A percentile compares a stretch with the other conserved stretches of the same genome.
phyloP scores from a whole-genome alignment of 1,140 invertebrate species.

The Anastatus disparis region DNA sequence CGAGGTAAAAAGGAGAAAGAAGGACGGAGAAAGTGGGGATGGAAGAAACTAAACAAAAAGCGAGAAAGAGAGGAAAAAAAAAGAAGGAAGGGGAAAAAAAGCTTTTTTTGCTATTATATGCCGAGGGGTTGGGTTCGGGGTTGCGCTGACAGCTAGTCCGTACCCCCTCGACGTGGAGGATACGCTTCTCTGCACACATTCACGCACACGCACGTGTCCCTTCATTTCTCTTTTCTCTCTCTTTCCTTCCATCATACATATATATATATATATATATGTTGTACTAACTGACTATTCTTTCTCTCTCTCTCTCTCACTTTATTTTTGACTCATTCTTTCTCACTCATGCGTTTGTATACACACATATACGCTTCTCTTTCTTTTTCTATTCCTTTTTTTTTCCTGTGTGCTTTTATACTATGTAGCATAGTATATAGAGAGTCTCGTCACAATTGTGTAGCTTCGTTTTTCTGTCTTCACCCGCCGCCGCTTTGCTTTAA shows the following conservation, averaged over 20 bases:
- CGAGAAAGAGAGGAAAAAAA: background rate
- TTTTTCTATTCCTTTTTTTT: slow-evolving; percentile 47
- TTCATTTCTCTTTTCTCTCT: slow-evolving; percentile 27
- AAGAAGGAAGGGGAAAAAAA: too few species aligned
- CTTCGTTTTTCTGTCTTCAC: slow-evolving; percentile 63
- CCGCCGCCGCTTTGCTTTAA: slow-evolving; percentile 48
- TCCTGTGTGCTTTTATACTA: slow-evolving; percentile 46
- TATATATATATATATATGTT: too few species aligned
- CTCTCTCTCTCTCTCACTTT: slow-evolving; percentile 38
- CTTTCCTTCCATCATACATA: slow-evolving; percentile 34
- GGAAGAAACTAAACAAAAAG: background rate
- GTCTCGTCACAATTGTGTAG: slow-evolving; percentile 62
- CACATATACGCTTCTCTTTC: too few species aligned
- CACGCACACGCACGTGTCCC: slow-evolving; percentile 44
- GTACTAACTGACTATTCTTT: slow-evolving; percentile 30
- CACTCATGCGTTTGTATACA: too few species aligned
- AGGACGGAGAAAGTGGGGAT: background rate
- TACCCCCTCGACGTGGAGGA: slow-evolving; percentile 59
- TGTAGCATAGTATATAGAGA: too few species aligned
- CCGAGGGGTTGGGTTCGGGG: slow-evolving; percentile 60
- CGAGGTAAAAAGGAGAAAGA: slow-evolving; percentile 3
- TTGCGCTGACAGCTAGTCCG: slow-evolving; percentile 67
- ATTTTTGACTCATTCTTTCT: too few species aligned
- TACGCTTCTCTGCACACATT: slow-evolving; percentile 66
- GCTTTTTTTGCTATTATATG: too few species aligned